Evolutionary conservation across 1,140 invertebrate genomes (phyloP), one percentile per base, ranked within the genome.

Genomic region (Saccostrea echinata): DNA sequence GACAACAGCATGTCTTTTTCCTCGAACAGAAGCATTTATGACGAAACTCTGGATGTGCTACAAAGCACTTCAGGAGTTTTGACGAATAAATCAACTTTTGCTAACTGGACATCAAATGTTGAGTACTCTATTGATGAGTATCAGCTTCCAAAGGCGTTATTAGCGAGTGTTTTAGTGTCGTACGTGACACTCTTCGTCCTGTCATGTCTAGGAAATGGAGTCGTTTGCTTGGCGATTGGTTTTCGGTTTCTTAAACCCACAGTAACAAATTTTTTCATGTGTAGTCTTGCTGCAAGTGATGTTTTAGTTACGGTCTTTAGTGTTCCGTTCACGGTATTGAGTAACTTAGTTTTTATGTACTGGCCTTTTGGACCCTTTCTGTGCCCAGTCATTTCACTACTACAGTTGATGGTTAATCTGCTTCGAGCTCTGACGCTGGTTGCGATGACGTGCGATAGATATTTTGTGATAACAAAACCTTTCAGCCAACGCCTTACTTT

Each of bases 201-300:
- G 0, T 85, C 91, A 3, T 61, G 98, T 27, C 96, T 97, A 52
- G 98, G 98, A 0, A 99, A 99, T 94, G 94, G 98, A 52, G 98
- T 98, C 89, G 98, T 99, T 76, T 98, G 98, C 90, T 89, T 89
- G 71, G 98, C 98, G 88, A 97, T 98, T 1, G 94, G 98, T 61
- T 97, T 97, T n/a, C 94, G 94, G 94, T 96, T 97, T 84, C 95
- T 97, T 86, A 98, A 99, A 98, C 95, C 98, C 76, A 98, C 98
- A 0, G 97, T 98, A 2, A 99, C 98, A 61, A 99, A 99, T 95
- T 98, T 98, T 93, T 99, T 99, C 95, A 98, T 99, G 84, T 96
- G 99, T 3, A 99, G 99, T 93, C 94, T 99, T 88, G 98, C 98
- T 0, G 97, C 99, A 35, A 98, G 98, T 0, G 98, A 99, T 61